Evolutionary conservation across 1,140 invertebrate species (phyloP).

Genomic region (Saccostrea echinata): DNA sequence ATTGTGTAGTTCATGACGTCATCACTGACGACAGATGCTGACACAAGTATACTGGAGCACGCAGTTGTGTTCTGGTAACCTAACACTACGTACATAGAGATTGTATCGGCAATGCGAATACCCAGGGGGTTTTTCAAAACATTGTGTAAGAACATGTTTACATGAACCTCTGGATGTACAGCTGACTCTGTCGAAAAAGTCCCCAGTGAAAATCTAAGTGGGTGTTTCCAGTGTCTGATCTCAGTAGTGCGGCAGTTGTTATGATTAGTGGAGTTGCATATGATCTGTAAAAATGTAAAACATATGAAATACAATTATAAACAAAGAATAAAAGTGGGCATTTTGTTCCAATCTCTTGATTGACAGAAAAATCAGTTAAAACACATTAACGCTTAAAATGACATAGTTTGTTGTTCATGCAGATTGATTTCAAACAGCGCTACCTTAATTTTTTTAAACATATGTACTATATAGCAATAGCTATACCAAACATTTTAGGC

Average conservation of each 20-base stretch:
- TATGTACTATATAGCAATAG: no score
- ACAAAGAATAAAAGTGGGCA: no score
- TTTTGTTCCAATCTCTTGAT: no score
- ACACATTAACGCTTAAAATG: no score
- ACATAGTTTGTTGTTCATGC: no score
- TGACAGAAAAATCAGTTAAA: no score
- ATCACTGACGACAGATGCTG: background rate
- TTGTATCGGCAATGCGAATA: background rate
- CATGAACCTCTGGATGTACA: background rate
- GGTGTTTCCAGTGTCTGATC: background rate
- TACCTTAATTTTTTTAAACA: no score
- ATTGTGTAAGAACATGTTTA: background rate
- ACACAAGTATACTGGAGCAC: background rate
- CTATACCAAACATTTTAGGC: no score
- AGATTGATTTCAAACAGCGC: no score
- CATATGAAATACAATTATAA: background rate
- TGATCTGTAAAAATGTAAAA: background rate
- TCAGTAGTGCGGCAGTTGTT: background rate
- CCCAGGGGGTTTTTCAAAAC: background rate
- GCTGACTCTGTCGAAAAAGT: background rate
- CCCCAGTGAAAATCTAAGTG: background rate
- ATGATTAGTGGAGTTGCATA: background rate
- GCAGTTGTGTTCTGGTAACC: background rate
- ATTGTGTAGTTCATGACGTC: slow-evolving; percentile 1
- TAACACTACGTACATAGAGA: background rate